phyloP scores from a whole-genome alignment of 2,113 vertebrate species.

The Carassius gibelio region DNA sequence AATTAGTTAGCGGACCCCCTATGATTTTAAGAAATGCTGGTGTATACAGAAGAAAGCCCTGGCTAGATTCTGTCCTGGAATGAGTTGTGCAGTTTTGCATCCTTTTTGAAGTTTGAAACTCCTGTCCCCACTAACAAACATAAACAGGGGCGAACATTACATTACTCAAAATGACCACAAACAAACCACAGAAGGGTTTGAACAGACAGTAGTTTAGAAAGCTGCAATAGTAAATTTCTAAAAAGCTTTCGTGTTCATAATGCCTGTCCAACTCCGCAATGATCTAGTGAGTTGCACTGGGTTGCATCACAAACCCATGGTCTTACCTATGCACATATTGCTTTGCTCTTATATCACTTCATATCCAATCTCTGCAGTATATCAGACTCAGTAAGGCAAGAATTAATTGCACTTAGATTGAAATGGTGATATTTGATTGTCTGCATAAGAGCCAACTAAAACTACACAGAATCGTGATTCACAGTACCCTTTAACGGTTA shows the following conservation, averaged over 20 bases:
- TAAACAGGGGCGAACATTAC: neutral
- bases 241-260: slow-evolving; percentile 3
- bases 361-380: neutral
- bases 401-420: neutral
- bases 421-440: neutral
- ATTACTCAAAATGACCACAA: neutral
- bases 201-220: neutral
- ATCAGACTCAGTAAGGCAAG: neutral
- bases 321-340: neutral
- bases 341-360: neutral
- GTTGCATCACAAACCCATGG: slow-evolving; percentile 15
- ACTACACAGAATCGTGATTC: neutral
- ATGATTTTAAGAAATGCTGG: too few relatives aligned
- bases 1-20: too few relatives aligned
- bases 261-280: neutral
- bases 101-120: neutral
- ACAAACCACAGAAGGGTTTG: neutral
- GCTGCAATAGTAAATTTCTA: neutral
- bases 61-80: too few relatives aligned
- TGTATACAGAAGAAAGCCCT: too few relatives aligned
- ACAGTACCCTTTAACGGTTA: neutral
- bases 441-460: neutral
- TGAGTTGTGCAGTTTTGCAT: neutral
- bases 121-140: neutral
- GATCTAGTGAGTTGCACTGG: slow-evolving; percentile 7